Evolutionary conservation across 1,140 invertebrate species (phyloP).

Genomic region (Cecropterus lyciades): DNA sequence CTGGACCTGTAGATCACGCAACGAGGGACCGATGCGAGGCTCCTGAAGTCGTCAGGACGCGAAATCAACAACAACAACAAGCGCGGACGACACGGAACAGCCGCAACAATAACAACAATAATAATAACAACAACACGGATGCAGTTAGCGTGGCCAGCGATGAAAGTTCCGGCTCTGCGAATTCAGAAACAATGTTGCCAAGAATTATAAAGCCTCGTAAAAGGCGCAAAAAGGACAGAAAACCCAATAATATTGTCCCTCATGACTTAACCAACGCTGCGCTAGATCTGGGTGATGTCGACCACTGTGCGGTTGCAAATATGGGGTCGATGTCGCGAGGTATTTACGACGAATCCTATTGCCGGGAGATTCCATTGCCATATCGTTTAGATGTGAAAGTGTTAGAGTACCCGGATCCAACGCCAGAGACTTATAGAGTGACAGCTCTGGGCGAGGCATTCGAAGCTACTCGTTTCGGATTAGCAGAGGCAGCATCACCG

Average conservation of each 20-base stretch:
- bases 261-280: constrained; percentile 67
- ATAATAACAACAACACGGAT: constrained; percentile 82
- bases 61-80: constrained; percentile 72
- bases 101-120: constrained; percentile 68
- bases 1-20: constrained; percentile 55
- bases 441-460: constrained; percentile 77
- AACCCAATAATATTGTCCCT: constrained; percentile 84
- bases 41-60: constrained; percentile 63
- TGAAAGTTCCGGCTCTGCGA: constrained; percentile 89
- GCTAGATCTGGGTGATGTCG: constrained; percentile 65
- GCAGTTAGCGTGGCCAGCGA: constrained; percentile 90
- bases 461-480: constrained; percentile 73
- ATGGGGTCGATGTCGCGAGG: constrained; percentile 58
- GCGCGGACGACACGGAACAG: constrained; percentile 61
- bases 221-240: constrained; percentile 94
- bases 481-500: constrained; percentile 74
- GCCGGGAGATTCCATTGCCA: constrained; percentile 69
- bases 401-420: constrained; percentile 70
- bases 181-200: constrained; percentile 92
- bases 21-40: constrained; percentile 62
- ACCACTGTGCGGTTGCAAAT: constrained; percentile 67
- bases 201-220: constrained; percentile 95
- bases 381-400: constrained; percentile 76
- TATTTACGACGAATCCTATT: constrained; percentile 76
- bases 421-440: constrained; percentile 70